Evolutionary conservation across 2,113 vertebrate genomes (phyloP), one percentile per base, ranked within the genome.

Genomic region (Electrona antarctica): DNA sequence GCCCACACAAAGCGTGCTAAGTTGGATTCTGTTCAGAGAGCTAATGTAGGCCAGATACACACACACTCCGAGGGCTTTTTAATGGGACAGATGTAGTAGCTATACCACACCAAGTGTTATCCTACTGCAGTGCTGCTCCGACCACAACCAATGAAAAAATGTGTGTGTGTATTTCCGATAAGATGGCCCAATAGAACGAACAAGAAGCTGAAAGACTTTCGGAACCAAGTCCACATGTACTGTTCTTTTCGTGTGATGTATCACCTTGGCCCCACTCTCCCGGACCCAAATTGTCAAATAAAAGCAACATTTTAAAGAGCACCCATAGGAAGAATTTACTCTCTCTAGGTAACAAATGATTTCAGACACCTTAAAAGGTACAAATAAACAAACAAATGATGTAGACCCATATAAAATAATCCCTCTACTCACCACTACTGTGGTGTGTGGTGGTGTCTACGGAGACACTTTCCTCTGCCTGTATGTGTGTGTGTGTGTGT

Each of bases 61-160:
- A 77, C 48, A 77, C 48, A 79, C 49, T 66, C 65, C 74, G 28
- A 21, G 21, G 33, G 5, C 15, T 57, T 58, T 33, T 71, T 67
- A 41, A 73, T 64, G 15, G 55, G 71, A 75, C 58, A 64, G 51
- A 76, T 66, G 60, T 72, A 80, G 70, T 54, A 80, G 72, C 72
- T 67, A 67, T 75, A 73, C 75, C 79, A 63, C 65, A 58, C 55
- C 62, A 33, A 70, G 15, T 28, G 47, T 67, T 66, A 45, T 7
- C 71, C 49, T 41, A 6, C 33, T 41, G 33, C 33, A 41, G 33
- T 2, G 33, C 33, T 41, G 33, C 33, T 41, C 33, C 33, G 3
- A 41, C 33, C 33, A 41, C 33, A 41, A 41, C 33, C 33, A 41
- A 21, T 55, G 6, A 3, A 15, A 21, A 29, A 72, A n/a, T 58